Evolutionary conservation across 2,797 vertebrate species (phyloP).

Genomic region (Microctenopoma steveboyesi): DNA sequence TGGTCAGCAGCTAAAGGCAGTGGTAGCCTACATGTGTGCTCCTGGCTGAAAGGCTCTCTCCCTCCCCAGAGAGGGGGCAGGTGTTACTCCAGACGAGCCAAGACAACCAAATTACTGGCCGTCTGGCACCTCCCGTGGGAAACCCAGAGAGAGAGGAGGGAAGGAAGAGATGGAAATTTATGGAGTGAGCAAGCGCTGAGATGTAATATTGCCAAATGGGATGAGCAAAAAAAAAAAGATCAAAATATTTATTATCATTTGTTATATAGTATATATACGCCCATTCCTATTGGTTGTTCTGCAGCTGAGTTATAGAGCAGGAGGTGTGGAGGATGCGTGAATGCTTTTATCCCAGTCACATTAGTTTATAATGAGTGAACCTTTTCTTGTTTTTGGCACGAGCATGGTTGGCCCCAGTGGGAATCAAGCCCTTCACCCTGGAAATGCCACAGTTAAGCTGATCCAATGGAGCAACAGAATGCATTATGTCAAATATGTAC

Average conservation of each 20-base stretch:
- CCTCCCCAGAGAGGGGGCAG: slow-evolving; percentile 95
- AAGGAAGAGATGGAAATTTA: slow-evolving; percentile 81
- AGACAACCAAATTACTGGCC: slow-evolving; percentile 99
- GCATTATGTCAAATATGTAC: slow-evolving; percentile 20
- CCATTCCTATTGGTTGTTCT: slow-evolving; percentile 52
- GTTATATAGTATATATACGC: slow-evolving; percentile 31
- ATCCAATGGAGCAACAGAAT: slow-evolving; percentile 46
- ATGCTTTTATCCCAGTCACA: slow-evolving; percentile 57
- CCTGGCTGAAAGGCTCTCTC: slow-evolving; percentile 77
- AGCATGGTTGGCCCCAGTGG: slow-evolving; percentile 48
- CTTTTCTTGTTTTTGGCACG: slow-evolving; percentile 16
- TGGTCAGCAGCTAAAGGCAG: slow-evolving; percentile 82
- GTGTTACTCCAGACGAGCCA: slow-evolving; percentile 99
- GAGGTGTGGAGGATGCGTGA: slow-evolving; percentile 35
- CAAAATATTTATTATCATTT: slow-evolving; percentile 79
- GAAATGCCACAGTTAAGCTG: slow-evolving; percentile 60
- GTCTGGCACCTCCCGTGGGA: slow-evolving; percentile 98
- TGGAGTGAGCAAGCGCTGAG: slow-evolving; percentile 70
- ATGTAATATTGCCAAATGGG: slow-evolving; percentile 80
- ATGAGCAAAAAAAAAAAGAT: slow-evolving; percentile 68
- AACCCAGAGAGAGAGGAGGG: slow-evolving; percentile 75
- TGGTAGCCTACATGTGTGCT: slow-evolving; percentile 76
- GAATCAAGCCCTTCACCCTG: slow-evolving; percentile 63
- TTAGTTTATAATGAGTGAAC: slow-evolving; percentile 60
- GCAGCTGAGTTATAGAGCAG: slow-evolving; percentile 43